Conservation (phyloP, 2,797 vertebrate species). For the Lycodopsis pacificus region DNA sequence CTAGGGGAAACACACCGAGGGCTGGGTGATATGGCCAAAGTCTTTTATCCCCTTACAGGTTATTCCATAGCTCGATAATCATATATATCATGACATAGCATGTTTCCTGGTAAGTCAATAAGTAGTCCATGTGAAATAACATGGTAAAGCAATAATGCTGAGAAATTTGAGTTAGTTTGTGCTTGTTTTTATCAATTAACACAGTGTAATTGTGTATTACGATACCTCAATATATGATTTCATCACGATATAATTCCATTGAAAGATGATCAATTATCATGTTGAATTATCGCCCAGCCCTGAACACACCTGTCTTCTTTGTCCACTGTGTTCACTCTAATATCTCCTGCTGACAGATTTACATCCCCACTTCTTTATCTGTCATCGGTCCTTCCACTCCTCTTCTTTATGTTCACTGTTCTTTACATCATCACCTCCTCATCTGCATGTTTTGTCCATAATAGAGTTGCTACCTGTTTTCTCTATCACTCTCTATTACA, state of each 20-base stretch:
- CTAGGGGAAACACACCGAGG: background rate
- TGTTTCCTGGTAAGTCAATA: background rate
- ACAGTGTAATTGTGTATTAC: background rate
- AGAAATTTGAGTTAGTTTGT: background rate
- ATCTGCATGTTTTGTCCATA: constrained; percentile 65
- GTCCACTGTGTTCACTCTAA: constrained; percentile 37
- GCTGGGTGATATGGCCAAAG: background rate
- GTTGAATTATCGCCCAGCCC: background rate
- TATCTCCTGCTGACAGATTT: constrained; percentile 34
- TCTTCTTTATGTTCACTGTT: constrained; percentile 42
- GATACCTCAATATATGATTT: background rate
- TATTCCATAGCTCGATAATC: background rate
- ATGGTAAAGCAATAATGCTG: background rate
- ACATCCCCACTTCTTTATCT: constrained; percentile 29
- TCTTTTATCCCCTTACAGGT: background rate
- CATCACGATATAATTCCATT: background rate
- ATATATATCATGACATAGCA: background rate
- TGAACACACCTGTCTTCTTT: constrained; percentile 28
- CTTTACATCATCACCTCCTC: constrained; percentile 59
- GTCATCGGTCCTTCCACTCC: constrained; percentile 38
- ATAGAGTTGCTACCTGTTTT: constrained; percentile 5
- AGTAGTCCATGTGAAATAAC: background rate
- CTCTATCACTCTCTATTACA: constrained; percentile 32
- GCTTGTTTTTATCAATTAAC: background rate
- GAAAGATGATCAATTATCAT: background rate